Percentiles rank a stretch among this genome's conserved stretches.
Conservation (phyloP, 2,113 vertebrate genomes). For the Tichodroma muraria region DNA sequence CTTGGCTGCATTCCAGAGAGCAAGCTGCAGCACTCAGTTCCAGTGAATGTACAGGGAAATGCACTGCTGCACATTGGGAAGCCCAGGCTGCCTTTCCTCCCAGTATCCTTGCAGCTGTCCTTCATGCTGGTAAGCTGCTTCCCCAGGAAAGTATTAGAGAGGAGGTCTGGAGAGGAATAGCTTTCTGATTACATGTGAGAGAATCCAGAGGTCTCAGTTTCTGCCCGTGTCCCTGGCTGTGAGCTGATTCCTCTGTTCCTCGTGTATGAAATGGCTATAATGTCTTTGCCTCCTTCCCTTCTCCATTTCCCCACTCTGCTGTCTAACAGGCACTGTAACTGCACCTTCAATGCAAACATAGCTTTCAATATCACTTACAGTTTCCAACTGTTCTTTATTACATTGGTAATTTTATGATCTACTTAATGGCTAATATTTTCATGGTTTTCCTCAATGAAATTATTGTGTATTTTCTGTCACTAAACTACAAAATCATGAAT, state of each 20-base stretch:
- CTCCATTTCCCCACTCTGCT: not conserved
- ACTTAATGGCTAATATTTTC: not conserved
- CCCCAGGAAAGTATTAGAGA: not conserved
- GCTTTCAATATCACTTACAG: not conserved
- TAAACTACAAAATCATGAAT: not conserved
- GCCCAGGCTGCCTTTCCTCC: not conserved
- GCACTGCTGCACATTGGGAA: not conserved
- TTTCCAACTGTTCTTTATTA: not conserved
- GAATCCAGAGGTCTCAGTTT: not conserved
- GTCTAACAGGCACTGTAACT: not conserved
- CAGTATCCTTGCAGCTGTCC: not conserved
- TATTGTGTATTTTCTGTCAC: not conserved
- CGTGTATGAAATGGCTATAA: rapidly evolving
- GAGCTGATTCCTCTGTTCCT: not conserved
- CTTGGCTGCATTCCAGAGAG: not conserved
- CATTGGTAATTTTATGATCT: not conserved
- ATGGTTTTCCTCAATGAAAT: not conserved
- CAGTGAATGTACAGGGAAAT: not conserved
- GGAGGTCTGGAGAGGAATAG: not conserved
- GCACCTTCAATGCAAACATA: not conserved
- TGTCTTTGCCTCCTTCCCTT: not conserved
- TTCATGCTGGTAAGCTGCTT: not conserved
- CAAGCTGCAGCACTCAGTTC: not conserved
- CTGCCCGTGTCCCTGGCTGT: not conserved
- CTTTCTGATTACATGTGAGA: not conserved